Evolutionary conservation across 2,797 vertebrate species (phyloP).

Genomic region (Clarias fuscus): DNA sequence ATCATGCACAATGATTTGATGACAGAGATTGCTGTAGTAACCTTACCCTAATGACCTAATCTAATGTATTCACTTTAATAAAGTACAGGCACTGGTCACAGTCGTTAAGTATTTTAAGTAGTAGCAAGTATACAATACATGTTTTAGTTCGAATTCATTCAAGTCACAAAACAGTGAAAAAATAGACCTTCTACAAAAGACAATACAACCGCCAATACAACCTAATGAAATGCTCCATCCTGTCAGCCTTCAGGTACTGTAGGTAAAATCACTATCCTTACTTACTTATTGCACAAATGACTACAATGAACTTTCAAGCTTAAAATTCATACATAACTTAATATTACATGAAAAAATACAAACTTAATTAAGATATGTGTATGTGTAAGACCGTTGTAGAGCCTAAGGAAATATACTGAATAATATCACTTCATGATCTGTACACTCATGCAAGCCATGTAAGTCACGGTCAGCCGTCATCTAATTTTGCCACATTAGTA

Average conservation of each 20-base stretch:
- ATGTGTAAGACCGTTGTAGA: too few relatives aligned
- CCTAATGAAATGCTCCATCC: not conserved
- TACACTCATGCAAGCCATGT: not conserved
- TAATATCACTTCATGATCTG: not conserved
- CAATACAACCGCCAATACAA: not conserved
- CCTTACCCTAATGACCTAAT: not conserved
- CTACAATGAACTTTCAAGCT: not conserved
- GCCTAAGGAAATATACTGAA: not conserved
- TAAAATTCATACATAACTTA: not conserved
- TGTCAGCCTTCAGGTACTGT: too few relatives aligned
- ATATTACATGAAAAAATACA: not conserved
- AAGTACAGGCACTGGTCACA: conserved; percentile 10
- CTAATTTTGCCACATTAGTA: not conserved
- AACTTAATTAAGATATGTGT: not conserved
- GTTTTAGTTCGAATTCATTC: not conserved
- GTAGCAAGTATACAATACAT: not conserved
- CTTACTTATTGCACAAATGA: not conserved
- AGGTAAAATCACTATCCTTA: not conserved
- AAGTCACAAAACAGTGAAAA: conserved; percentile 20
- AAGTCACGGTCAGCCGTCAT: not conserved
- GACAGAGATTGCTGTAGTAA: not conserved
- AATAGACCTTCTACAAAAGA: conserved; percentile 20
- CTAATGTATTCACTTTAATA: not conserved
- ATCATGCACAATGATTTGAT: conserved; percentile 18
- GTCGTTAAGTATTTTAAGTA: not conserved